phyloP scores from a whole-genome alignment of 2,797 vertebrate species.

The Macropus fuliginosus region DNA sequence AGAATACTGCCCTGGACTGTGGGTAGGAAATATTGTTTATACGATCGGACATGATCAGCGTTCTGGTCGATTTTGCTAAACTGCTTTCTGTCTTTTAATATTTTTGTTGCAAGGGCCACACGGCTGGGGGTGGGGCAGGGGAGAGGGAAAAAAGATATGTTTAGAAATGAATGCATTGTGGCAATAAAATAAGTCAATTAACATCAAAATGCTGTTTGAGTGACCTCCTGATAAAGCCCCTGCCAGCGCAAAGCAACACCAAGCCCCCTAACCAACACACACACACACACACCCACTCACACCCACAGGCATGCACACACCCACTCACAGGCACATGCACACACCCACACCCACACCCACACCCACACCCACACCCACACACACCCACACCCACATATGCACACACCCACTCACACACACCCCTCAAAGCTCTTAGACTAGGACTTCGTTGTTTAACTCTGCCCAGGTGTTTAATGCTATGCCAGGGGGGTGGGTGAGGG shows the following conservation, averaged over 20 bases:
- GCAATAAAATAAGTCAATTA: not conserved
- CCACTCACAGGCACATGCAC: too few species aligned
- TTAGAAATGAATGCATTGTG: not conserved
- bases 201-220: not conserved
- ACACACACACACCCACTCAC: not conserved
- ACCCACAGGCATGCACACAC: too few species aligned
- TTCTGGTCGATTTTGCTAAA: not conserved
- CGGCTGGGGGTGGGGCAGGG: not conserved
- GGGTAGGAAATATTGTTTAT: not conserved
- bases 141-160: not conserved
- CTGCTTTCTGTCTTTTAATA: not conserved
- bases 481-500: not conserved
- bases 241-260: not conserved
- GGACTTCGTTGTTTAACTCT: not conserved
- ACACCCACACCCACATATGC: too few species aligned
- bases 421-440: not conserved
- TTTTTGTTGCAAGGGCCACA: not conserved
- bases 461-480: conserved; percentile 3
- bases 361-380: too few species aligned
- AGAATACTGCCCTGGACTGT: not conserved
- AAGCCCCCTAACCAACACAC: not conserved
- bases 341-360: too few species aligned
- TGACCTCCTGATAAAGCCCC: not conserved
- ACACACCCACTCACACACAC: too few species aligned
- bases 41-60: not conserved